Evolutionary conservation across 2,888 invertebrate species (phyloP), one percentile per base, ranked within the genome.

Genomic region (Ennomos erosarius): DNA sequence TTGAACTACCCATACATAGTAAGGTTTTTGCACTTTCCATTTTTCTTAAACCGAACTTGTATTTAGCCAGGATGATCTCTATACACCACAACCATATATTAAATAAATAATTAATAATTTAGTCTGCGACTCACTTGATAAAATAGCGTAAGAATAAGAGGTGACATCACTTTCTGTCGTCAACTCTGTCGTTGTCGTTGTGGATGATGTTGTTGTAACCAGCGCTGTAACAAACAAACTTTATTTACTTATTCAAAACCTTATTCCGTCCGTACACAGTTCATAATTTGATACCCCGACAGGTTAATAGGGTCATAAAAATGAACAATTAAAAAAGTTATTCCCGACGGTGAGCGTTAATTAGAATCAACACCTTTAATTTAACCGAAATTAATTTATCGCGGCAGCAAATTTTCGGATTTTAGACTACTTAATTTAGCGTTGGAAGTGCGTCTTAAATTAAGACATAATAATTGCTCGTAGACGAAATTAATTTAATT

Each of bases 191-290:
- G 73, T 67, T 1, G 71, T 72, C 9, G 75, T 74, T 5, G 73
- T 64, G 9, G 39, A 38, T 1, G 72, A 64, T 5, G 78, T 74
- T 5, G 83, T 83, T 3, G 85, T 82, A 0, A 75, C 82, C 10
- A 85, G 67, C 2, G 85, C 85, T 86, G 64, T 38, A 70, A 71
- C 61, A 67, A 50, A 62, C 37, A 47, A 45, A 62, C 56, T 36
- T 38, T 37, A 6, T 48, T 35, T 5, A 33, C 9, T 35, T 11
- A 16, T 34, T 46, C 5, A 13, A 33, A 40, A 50, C 40, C 26
- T 50, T 54, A 53, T 45, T n/a, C 10, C 37, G 10, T 16, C 5
- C 8, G 11, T 10, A 34, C 46, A 49, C 46, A 34, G 59, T 54
- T 11, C 6, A 36, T n/a, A 50, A 37, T 55, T 42, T n/a, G 26